Evolutionary conservation across 2,888 invertebrate species (phyloP), one percentile per base, ranked within the genome.

Genomic region (Tetranychus truncatus): DNA sequence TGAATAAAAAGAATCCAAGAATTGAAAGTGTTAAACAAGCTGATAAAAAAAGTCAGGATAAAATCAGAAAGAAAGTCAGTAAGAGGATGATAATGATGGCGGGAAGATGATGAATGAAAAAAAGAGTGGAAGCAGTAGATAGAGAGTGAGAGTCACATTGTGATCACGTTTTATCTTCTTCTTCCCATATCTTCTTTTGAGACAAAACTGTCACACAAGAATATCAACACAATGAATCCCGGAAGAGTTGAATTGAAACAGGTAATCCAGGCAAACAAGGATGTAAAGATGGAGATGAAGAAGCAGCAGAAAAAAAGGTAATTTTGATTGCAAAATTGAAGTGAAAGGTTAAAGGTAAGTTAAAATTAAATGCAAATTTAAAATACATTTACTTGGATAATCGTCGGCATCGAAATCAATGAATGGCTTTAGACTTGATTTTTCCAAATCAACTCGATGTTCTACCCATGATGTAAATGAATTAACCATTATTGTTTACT

Each of bases 91-190:
- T 69, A 21, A 67, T 67, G 67, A 69, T 69, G 21, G 11, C 18
- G 69, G 34, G 18, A 20, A 24, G 69, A 69, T 6, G 20, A 69
- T 11, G 24, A 69, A 24, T n/a, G 69, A 69, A 21, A 21, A 24
- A 21, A 24, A 69, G 69, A 69, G 69, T 20, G 69, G 20, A 21
- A 69, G 69, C 18, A 20, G 18, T 18, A 69, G 69, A 69, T 24
- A 69, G 69, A 69, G 69, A 69, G 69, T 20, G 24, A 69, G 11
- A 69, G 34, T 24, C 20, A 69, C 69, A 69, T 69, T 55, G 55
- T 55, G 55, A 55, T 55, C 55, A 55, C 55, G 55, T 55, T 55
- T 55, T 55, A 15, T 55, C 15, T 55, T 55, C 55, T 55, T 55
- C 55, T 34, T 34, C 34, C 5, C 34, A 34, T 34, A 34, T 34